Evolutionary conservation across 2,797 vertebrate species (phyloP), one percentile per base, ranked within the genome.

Genomic region (Craterocephalus amniculus): DNA sequence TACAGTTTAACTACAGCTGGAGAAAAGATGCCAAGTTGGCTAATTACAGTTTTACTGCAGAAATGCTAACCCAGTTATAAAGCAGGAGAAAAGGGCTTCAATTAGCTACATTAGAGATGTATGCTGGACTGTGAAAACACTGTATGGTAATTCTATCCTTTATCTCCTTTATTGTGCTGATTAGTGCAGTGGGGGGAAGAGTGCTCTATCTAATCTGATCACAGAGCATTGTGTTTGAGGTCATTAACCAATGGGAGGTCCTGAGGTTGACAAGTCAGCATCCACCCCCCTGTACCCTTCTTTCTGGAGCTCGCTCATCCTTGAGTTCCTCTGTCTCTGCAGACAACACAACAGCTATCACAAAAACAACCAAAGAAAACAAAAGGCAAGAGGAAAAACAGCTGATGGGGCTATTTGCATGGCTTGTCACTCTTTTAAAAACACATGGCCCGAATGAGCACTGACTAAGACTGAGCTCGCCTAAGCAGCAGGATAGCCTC

Each of bases 241-340:
- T 95, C 91, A 95, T 93, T 95, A 94, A 94, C 94, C 93, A 82
- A 73, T 85, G 88, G 93, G 95, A 93, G 92, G 91, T 90, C 89
- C 92, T 90, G 78, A 87, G 93, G 87, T 87, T 93, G 94, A 94
- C 91, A 93, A 91, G 90, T 89, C 84, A 89, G 85, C 86, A 74
- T 81, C 90, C 77, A 69, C 56, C 87, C 89, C 80, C 57, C 79
- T 72, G n/a, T 58, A 75, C 64, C 45, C 76, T 83, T 91, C 57
- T 84, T 84, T 66, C 49, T 78, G 57, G 55, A 80, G 76, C 66
- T 72, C 69, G 71, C 90, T 87, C 86, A 83, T 78, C 84, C 81
- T 81, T 43, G 88, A 84, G 79, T 88, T 90, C 85, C 90, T 85
- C 79, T 66, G 69, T 84, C 85, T 80, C 70, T 69, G 51, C 82